Base-by-base conservation (phyloP, 2,888 invertebrate species). In the Schizaphis graminum region DNA sequence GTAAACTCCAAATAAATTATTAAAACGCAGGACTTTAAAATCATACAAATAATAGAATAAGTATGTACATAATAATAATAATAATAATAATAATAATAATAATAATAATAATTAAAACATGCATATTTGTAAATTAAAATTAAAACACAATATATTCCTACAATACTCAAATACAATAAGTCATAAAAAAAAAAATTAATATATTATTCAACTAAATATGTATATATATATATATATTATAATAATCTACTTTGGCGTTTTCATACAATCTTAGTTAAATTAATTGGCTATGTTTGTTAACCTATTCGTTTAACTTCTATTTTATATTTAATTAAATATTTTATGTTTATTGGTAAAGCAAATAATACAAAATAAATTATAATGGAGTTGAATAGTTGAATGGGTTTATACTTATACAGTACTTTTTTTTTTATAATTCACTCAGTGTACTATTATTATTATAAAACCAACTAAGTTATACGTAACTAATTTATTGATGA, bases 321-420 rank as follows among this genome's bases (percentile, higher is more conserved):
- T 44, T n/a, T 53, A 91, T 56, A 44, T 91, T 56, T 84, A 86
- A 44, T 85, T 56, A 84, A 91, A 84, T 28, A 11, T 53, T 57
- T n/a, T 28, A 56, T n/a, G 85, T 91, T 91, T 44, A n/a, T 57
- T 47, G n/a, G 44, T 11, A 44, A 85, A 85, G 91, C n/a, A 85
- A 91, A 85, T 57, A 57, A 85, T 44, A 57, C n/a, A 56, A 26
- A 56, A 91, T 56, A 56, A 91, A 57, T 91, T 44, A n/a, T 24
- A 84, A 41, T 85, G 21, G 44, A n/a, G n/a, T 57, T 24, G 56
- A n/a, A 56, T 26, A n/a, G n/a, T 57, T 24, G 56, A n/a, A 56
- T 26, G 26, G 53, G 53, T 41, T 91, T 11, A 53, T 26, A 26
- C 24, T 26, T 26, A 16, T 35, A 13, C 35, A 35, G 28, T 35